Conservation (phyloP, 2,113 vertebrate genomes). For the Gracilinanus agilis region DNA sequence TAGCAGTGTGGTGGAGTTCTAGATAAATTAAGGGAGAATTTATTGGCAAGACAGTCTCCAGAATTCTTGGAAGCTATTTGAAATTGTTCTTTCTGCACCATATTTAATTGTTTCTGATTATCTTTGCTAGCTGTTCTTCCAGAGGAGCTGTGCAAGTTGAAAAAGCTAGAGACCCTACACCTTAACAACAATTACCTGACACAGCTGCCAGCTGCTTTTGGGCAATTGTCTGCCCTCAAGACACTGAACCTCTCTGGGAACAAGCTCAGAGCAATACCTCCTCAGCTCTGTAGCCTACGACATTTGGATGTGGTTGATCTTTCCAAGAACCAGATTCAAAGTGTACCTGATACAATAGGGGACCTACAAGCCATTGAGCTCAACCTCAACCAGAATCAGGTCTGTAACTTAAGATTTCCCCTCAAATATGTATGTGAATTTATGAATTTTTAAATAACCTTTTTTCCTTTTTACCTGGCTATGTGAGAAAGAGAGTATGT, state of each 20-base stretch:
- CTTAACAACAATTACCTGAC: conserved; percentile 92
- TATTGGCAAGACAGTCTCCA: neutral
- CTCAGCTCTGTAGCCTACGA: conserved; percentile 89
- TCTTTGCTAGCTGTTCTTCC: conserved; percentile 87
- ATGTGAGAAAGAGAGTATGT: neutral
- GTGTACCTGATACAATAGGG: conserved; percentile 89
- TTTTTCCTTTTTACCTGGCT: conserved; percentile 13
- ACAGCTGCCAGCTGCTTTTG: conserved; percentile 88
- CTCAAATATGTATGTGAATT: conserved; percentile 17
- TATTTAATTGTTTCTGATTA: conserved; percentile 34
- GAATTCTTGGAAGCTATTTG: conserved; percentile 41
- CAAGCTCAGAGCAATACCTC: conserved; percentile 90
- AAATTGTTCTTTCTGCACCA: conserved; percentile 35
- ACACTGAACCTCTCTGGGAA: conserved; percentile 94
- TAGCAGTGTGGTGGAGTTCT: conserved; percentile 20
- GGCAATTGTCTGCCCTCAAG: conserved; percentile 92
- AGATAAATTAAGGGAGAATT: conserved; percentile 46
- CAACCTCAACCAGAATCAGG: conserved; percentile 99
- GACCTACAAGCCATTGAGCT: conserved; percentile 96
- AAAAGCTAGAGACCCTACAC: conserved; percentile 95
- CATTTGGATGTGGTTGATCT: conserved; percentile 96
- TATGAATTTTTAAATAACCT: conserved; percentile 2
- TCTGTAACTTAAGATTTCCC: conserved; percentile 65
- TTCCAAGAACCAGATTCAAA: conserved; percentile 94
- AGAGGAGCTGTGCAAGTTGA: conserved; percentile 92